Evolutionary conservation across 2,113 vertebrate species (phyloP), one percentile per base, ranked within the genome.

Genomic region (Lycaon pictus): DNA sequence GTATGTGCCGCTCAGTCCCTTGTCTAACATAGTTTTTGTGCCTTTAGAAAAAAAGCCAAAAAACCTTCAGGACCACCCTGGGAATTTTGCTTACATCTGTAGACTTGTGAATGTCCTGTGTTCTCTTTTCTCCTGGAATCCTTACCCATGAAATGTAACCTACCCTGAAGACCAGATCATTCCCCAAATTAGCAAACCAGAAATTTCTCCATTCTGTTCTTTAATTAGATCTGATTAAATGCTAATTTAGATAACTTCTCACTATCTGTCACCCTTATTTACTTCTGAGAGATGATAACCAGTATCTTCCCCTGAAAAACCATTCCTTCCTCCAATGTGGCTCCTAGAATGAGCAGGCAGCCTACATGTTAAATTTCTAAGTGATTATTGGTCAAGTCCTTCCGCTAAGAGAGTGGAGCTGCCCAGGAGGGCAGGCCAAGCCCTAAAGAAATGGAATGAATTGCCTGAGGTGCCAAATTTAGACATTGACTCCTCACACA

Each of bases 1-100:
- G 99, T 99, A 95, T 13, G 97, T 97, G 15, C 32, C 35, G 23
- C 15, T 86, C 56, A 1, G 8, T 35, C 84, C 81, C 35, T 65
- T 32, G 10, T 69, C 53, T 76, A 7, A 67, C 48, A 35, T 10
- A 32, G 9, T n/a, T 25, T 81, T 23, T 90, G 76, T 65, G 19
- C 58, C 77, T 83, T 62, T 77, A 65, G 65, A 86, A 80, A 93
- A 37, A 81, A 89, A 63, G 76, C 22, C 62, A 91, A 83, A 82
- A 82, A 65, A 65, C 51, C n/a, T 32, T 96, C 10, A 16, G 69
- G 48, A 65, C 48, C 37, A 32, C 32, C 19, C 12, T 72, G 86
- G n/a, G 69, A 72, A 55, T 29, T 17, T 22, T 20, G 11, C 92
- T 71, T 69, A 2, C 43, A 35, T 58, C 35, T 76, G 7, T 48